Percentiles rank a stretch among this genome's conserved stretches.
phyloP scores from a whole-genome alignment of 2,113 vertebrate species.

The Caloenas nicobarica region DNA sequence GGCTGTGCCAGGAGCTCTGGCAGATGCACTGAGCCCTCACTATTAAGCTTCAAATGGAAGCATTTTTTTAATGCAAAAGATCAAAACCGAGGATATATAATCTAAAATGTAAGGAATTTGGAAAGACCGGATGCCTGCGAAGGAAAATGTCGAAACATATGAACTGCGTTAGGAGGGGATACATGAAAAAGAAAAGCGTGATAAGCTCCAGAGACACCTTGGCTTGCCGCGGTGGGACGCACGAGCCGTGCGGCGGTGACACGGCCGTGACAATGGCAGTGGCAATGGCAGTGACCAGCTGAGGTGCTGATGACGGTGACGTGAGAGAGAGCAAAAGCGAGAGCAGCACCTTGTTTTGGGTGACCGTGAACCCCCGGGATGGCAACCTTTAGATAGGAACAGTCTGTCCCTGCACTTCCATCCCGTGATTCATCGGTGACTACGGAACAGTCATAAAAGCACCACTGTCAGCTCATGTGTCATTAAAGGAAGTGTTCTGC shows the following conservation, averaged over 20 bases:
- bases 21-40: conserved; percentile 21
- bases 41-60: neutral
- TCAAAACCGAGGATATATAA: neutral
- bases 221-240: neutral
- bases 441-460: neutral
- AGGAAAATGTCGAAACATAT: neutral
- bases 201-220: neutral
- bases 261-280: neutral
- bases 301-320: fast-evolving
- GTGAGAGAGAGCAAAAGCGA: neutral
- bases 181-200: neutral
- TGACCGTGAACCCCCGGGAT: neutral
- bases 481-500: conserved; percentile 6
- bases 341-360: neutral
- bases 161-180: neutral
- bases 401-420: neutral
- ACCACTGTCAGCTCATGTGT: conserved; percentile 20
- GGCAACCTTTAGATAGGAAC: neutral
- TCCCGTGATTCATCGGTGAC: conserved; percentile 4
- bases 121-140: neutral
- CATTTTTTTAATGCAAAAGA: neutral
- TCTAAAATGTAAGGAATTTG: conserved; percentile 9
- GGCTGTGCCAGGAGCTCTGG: conserved; percentile 40
- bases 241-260: neutral
- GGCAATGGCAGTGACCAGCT: too few species aligned